phyloP scores from a whole-genome alignment of 2,888 invertebrate species.

The Pyrrhosoma nymphula region DNA sequence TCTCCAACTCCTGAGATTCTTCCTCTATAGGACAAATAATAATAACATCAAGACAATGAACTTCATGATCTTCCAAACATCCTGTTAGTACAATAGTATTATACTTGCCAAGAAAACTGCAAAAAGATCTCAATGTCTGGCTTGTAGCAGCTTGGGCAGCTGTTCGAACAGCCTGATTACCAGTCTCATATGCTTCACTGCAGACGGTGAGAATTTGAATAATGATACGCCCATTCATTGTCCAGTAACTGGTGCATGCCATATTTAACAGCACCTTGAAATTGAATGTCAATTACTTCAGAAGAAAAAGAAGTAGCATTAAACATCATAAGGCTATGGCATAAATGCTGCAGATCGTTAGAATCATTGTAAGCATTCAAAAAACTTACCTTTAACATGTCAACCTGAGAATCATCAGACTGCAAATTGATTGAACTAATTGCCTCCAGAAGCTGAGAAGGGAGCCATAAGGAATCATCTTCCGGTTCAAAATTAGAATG shows the following conservation, averaged over 20 bases:
- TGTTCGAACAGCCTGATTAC: constrained; percentile 89
- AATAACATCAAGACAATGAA: background rate
- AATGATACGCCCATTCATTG: constrained; percentile 92
- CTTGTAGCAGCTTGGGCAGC: constrained; percentile 95
- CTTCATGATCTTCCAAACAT: background rate
- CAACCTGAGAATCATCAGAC: constrained; percentile 91
- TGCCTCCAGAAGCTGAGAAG: constrained; percentile 92
- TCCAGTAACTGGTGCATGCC: constrained; percentile 93
- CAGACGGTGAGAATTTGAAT: constrained; percentile 92
- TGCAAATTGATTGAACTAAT: constrained; percentile 89
- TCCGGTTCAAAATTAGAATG: constrained; percentile 94
- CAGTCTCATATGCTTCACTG: constrained; percentile 89
- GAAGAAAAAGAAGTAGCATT: background rate
- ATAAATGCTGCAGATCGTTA: background rate
- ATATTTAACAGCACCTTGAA: constrained; percentile 89
- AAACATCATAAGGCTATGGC: background rate
- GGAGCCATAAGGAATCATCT: constrained; percentile 95
- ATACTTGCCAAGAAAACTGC: constrained; percentile 86
- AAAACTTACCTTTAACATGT: constrained; percentile 83
- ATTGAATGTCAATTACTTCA: background rate
- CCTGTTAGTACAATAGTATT: background rate
- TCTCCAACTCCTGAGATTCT: constrained; percentile 86
- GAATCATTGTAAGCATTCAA: background rate
- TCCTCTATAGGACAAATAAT: constrained; percentile 82
- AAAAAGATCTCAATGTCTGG: constrained; percentile 92